These are phyloP conservation scores for Nyctibius grandis DNA, from an alignment of 2,797 vertebrate genomes.

Conservation along the genomic window DNA sequence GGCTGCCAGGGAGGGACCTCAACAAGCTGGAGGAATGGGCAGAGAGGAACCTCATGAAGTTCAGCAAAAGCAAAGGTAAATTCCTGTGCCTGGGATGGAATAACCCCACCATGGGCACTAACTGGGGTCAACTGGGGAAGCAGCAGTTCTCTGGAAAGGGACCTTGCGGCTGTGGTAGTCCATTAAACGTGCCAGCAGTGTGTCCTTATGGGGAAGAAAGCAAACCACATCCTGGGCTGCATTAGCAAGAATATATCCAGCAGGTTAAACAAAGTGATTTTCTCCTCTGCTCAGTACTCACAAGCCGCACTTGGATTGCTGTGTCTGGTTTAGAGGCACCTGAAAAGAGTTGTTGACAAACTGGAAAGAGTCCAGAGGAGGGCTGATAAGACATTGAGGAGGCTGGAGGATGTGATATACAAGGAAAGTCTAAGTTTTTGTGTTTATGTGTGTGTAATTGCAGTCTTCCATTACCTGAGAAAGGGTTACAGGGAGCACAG, in stretches of 20 bases:
- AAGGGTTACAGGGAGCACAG: neutral
- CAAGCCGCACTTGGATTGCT: neutral
- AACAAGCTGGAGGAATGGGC: neutral
- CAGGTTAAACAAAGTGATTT: neutral
- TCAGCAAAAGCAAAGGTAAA: neutral
- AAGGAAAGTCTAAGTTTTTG: neutral
- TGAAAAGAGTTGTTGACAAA: neutral
- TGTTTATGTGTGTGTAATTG: neutral
- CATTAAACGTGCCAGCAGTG: neutral
- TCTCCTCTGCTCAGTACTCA: neutral
- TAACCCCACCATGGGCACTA: neutral
- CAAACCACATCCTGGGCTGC: neutral
- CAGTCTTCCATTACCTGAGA: neutral
- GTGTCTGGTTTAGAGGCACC: neutral
- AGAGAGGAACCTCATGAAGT: neutral
- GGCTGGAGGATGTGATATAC: neutral
- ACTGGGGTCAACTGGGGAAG: neutral
- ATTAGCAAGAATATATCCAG: neutral
- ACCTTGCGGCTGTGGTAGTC: neutral
- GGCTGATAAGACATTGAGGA: neutral
- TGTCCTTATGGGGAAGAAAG: neutral
- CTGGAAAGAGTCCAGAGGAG: neutral
- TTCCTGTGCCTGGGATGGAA: neutral
- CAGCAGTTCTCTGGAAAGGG: neutral
- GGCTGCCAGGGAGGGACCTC: neutral